Evolutionary conservation across 2,888 invertebrate genomes (phyloP).

Genomic region (Ophion ellenae): DNA sequence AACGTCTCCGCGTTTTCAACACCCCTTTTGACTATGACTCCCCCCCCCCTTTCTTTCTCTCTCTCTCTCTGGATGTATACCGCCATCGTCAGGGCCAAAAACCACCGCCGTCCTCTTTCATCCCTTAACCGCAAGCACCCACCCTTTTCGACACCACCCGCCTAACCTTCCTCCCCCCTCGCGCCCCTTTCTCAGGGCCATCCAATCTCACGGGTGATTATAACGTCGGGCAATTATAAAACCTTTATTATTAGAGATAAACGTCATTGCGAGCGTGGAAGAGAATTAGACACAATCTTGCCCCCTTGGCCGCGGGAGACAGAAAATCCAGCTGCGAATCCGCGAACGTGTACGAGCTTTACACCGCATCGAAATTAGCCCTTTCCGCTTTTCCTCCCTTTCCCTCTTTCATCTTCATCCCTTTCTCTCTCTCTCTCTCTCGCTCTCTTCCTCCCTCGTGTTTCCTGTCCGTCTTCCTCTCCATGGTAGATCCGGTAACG

Average conservation of each 20-base stretch:
- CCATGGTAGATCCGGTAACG: not conserved
- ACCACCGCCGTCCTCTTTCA: slow-evolving; percentile 55
- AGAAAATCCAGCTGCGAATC: slow-evolving; percentile 48
- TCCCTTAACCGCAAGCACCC: slow-evolving; percentile 10
- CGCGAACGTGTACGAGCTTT: slow-evolving; percentile 47
- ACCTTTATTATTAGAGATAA: slow-evolving; percentile 69
- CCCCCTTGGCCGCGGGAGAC: not conserved
- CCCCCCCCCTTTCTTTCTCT: not conserved
- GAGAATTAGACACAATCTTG: slow-evolving; percentile 36
- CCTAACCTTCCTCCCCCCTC: slow-evolving; percentile 71
- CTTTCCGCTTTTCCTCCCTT: not conserved
- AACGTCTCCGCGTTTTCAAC: slow-evolving; percentile 45
- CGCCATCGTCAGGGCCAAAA: slow-evolving; percentile 45
- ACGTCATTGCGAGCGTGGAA: slow-evolving; percentile 62
- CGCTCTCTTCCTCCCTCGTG: not conserved
- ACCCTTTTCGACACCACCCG: slow-evolving; percentile 63
- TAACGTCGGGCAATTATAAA: slow-evolving; percentile 76
- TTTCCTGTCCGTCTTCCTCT: not conserved
- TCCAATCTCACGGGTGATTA: slow-evolving; percentile 81
- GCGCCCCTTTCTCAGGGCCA: slow-evolving; percentile 64
- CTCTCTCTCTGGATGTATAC: not conserved
- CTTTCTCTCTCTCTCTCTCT: too few species aligned
- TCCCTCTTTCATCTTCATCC: too few species aligned
- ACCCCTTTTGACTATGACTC: slow-evolving; percentile 35
- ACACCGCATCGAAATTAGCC: slow-evolving; percentile 48